Conservation (phyloP, 2,113 vertebrate species). For the Semnornis frantzii region DNA sequence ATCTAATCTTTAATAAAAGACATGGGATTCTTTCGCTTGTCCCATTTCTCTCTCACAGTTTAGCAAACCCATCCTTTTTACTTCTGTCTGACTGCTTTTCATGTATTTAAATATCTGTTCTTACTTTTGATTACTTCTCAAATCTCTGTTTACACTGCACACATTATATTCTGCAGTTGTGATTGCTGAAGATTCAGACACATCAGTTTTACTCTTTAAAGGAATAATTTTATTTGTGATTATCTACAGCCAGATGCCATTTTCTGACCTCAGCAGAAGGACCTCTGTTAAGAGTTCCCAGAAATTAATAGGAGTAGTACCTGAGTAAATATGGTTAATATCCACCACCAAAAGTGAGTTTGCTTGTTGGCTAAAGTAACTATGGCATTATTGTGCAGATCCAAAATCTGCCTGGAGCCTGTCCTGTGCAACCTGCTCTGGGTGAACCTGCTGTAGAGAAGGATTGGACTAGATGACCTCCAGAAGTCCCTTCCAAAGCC, state of each 20-base stretch:
- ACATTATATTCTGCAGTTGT: neutral
- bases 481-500: too few relatives aligned
- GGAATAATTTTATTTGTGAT: neutral
- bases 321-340: neutral
- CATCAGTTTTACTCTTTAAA: neutral
- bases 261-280: neutral
- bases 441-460: too few relatives aligned
- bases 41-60: neutral
- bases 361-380: neutral
- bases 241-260: neutral
- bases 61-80: neutral
- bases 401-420: too few relatives aligned
- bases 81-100: neutral
- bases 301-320: neutral
- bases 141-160: neutral
- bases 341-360: neutral
- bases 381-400: accelerated
- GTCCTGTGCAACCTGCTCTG: too few relatives aligned
- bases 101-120: neutral
- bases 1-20: neutral
- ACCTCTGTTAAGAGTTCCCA: neutral
- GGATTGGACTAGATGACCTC: too few relatives aligned
- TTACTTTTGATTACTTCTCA: neutral
- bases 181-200: neutral
- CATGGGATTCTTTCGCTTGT: neutral